Evolutionary conservation across 1,140 invertebrate genomes (phyloP).

Genomic region (Laupala kohalensis): DNA sequence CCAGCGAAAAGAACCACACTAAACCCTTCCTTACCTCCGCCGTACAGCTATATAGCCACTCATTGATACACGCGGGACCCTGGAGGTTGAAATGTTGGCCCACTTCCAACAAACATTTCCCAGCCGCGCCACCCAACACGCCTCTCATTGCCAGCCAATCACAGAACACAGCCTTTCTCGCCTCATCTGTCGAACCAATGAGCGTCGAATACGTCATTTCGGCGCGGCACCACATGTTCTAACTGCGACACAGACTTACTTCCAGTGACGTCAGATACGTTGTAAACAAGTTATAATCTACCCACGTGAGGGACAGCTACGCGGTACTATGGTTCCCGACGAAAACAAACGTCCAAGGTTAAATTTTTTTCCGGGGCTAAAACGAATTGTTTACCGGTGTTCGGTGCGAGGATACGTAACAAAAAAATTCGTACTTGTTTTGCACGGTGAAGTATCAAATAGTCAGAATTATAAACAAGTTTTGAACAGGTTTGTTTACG

Average conservation of each 20-base stretch:
- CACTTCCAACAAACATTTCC: not conserved
- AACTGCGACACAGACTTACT: not conserved
- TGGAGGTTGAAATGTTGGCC: not conserved
- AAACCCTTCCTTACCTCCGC: too few species aligned
- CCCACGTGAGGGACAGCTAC: not conserved
- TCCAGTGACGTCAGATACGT: not conserved
- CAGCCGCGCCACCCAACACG: not conserved
- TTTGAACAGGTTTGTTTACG: too few species aligned
- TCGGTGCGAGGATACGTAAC: too few species aligned
- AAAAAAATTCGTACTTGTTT: too few species aligned
- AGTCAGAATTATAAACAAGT: too few species aligned
- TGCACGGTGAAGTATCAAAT: too few species aligned
- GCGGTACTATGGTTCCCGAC: not conserved
- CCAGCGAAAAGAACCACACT: too few species aligned
- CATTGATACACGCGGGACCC: not conserved
- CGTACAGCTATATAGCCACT: not conserved
- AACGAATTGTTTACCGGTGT: too few species aligned
- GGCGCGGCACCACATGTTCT: too few species aligned
- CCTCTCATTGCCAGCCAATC: not conserved
- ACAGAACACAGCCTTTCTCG: not conserved
- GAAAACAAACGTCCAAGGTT: not conserved
- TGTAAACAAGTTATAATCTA: not conserved
- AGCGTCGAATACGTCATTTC: not conserved
- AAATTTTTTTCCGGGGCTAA: not conserved
- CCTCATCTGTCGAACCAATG: not conserved